A percentile compares a stretch with the other conserved stretches of the same genome.
These are phyloP conservation scores for Tursiops truncatus DNA, from an alignment of 2,113 vertebrate genomes.

Conservation along the genomic window DNA sequence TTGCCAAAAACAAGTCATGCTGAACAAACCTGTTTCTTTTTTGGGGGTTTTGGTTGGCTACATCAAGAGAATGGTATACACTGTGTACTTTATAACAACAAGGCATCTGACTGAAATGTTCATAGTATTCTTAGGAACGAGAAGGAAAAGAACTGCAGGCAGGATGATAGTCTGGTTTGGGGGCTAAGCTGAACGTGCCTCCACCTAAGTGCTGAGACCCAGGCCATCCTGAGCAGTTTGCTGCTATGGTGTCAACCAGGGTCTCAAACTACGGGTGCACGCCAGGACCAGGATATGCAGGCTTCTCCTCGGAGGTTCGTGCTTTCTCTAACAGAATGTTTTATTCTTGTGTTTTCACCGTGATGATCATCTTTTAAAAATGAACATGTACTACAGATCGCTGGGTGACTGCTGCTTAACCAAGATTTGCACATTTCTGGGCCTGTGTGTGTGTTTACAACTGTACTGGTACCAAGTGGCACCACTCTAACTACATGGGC, in stretches of 20 bases:
- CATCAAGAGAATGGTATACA: neutral
- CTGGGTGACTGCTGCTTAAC: neutral
- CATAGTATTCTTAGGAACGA: neutral
- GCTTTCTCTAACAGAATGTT: neutral
- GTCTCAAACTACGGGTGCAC: neutral
- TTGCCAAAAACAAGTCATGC: neutral
- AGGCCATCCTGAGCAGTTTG: too few relatives aligned
- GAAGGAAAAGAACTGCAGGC: neutral
- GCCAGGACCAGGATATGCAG: too few relatives aligned
- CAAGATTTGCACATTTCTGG: neutral
- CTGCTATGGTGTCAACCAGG: neutral
- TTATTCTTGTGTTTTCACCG: neutral
- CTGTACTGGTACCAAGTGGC: neutral
- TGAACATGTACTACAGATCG: neutral
- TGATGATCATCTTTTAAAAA: conserved; percentile 13
- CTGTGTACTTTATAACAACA: neutral
- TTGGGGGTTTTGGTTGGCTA: neutral
- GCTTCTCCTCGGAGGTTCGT: neutral
- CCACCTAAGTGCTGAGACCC: neutral
- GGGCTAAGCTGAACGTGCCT: neutral
- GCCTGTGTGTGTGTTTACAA: neutral
- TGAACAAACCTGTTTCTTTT: neutral
- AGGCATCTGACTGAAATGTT: neutral
- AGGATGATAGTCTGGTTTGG: neutral
- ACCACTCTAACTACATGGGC: neutral